Percentiles rank a stretch among this genome's conserved stretches.
phyloP scores from a whole-genome alignment of 2,888 invertebrate species.

The Bellardia pandia region DNA sequence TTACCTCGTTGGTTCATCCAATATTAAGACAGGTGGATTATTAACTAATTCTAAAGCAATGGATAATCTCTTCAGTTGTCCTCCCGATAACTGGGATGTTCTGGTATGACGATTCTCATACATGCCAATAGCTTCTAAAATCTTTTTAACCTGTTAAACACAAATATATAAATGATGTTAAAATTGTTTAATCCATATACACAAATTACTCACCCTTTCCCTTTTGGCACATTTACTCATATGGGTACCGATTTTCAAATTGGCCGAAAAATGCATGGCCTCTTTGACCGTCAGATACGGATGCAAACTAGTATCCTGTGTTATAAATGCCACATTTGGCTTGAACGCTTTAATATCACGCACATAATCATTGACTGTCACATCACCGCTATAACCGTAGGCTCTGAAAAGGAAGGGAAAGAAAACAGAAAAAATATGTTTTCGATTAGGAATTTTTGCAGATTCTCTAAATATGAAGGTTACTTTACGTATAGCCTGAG shows the following conservation, averaged over 20 bases:
- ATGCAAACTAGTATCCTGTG: conserved; percentile 93
- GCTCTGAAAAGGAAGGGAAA: conserved; percentile 76
- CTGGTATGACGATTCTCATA: conserved; percentile 87
- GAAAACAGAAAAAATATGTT: conserved; percentile 17
- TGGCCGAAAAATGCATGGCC: conserved; percentile 93
- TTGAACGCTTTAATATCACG: conserved; percentile 89
- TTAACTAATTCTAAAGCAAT: conserved; percentile 95
- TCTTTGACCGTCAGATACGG: conserved; percentile 93
- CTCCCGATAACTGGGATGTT: conserved; percentile 92
- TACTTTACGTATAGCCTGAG: conserved; percentile 93
- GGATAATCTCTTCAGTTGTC: conserved; percentile 94
- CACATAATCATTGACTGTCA: conserved; percentile 89
- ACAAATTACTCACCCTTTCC: conserved; percentile 86
- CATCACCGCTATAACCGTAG: conserved; percentile 86
- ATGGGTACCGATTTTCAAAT: conserved; percentile 91
- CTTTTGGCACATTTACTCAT: conserved; percentile 87
- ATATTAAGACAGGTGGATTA: conserved; percentile 96
- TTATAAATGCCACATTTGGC: conserved; percentile 93
- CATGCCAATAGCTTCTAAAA: conserved; percentile 91
- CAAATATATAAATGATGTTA: neutral
- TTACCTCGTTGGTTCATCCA: conserved; percentile 97
- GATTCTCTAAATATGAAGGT: conserved; percentile 40
- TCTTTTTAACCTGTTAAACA: conserved; percentile 89
- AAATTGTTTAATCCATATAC: neutral
- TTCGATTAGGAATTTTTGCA: conserved; percentile 62